Evolutionary conservation across 2,797 vertebrate species (phyloP), one percentile per base, ranked within the genome.

Genomic region (Clarias pachynema): DNA sequence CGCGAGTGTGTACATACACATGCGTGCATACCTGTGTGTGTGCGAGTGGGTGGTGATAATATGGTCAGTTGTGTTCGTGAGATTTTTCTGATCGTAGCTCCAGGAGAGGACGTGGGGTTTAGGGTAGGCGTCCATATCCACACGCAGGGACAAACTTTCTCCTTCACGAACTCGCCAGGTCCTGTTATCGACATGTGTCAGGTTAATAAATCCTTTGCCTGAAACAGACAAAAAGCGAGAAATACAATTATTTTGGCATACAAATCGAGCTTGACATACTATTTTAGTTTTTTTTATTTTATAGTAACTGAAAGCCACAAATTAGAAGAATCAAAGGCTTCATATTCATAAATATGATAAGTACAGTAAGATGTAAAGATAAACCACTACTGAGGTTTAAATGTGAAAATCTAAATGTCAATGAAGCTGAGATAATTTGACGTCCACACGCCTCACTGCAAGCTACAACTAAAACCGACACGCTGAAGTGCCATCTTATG

Each of bases 151-250:
- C 74, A 98, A 92, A 89, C 96, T 99, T 89, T 99, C 96, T 1
- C 98, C 98, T 10, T 96, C 95, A 2, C 96, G 96, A 34, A 99
- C 95, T 82, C 95, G 95, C 84, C 97, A 89, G 3, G 96, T 98
- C 69, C 93, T 93, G 90, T 97, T 98, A 83, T 91, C 93, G 69
- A 90, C 86, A 9, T 94, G 92, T 34, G 91, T 91, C 86, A 97
- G 88, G 87, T 91, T 95, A 87, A 99, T 95, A 92, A 97, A 99
- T 87, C 97, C 98, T 93, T 95, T 96, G 86, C 96, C 98, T 99
- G 37, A 70, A 7, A 86, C 74, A 88, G 49, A 89, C 56, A 87
- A 3, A 53, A 56, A 12, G 4, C 14, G 1, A 44, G 5, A 74
- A 73, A 26, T 15, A 16, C 0, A 16, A 16, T 72, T 12, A 10